Base-by-base conservation (phyloP, 2,888 invertebrate species). In the Thecocarcelia acutangulata region DNA sequence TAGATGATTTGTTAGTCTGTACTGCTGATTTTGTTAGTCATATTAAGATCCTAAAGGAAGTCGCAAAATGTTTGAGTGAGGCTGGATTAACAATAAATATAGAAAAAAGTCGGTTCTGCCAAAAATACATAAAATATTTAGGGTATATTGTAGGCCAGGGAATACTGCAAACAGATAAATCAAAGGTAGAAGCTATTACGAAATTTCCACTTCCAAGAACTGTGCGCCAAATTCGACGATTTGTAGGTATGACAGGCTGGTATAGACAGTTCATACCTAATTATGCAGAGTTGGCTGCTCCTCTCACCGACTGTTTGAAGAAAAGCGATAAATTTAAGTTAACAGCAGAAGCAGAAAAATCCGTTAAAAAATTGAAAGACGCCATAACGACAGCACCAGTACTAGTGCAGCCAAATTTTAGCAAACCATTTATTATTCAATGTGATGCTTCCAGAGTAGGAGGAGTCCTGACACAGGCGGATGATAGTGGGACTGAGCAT, bases 71-170 rank as follows among this genome's bases (percentile, higher is more conserved):
- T 19, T 40, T 77, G 6, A 64, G 24, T n/a, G 50, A 13, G 9
- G 63, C 70, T 6, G 56, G 46, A 8, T 46, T 70, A n/a, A n/a
- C n/a, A n/a, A n/a, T n/a, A n/a, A n/a, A n/a, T n/a, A n/a, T n/a
- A n/a, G n/a, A n/a, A n/a, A 6, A 76, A 50, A 56, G 70, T 50
- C 59, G 54, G 3, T 78, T 70, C 19, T 70, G 70, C 64, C 64
- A 70, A 37, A 70, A 50, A 8, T 63, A 77, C 24, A 70, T 76
- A 0, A 58, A 59, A 44, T 76, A 69, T 33, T 15, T 75, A 0
- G 68, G 75, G 1, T 75, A 46, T 28, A 68, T 69, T 46, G 68
- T 69, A 37, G 76, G 76, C 6, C 64, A 68, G 9, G 68, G 59
- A 3, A 24, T 21, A 5, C n/a, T 52, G 11, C 11, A n/a, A n/a